Evolutionary conservation across 1,140 invertebrate species (phyloP), one percentile per base, ranked within the genome.

Genomic region (Atopsyche davidsoni): DNA sequence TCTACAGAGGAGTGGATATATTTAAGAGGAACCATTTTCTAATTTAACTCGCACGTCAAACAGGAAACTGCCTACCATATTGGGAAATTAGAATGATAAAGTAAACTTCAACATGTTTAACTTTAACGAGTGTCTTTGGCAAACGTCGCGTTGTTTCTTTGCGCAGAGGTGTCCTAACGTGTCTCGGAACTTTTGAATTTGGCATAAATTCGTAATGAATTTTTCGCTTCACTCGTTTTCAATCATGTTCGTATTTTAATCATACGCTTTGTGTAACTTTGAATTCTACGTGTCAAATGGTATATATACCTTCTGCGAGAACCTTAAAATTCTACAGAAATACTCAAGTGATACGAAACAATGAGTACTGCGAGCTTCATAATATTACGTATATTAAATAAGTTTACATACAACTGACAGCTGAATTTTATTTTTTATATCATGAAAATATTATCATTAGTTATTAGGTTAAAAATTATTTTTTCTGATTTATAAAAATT

Each of bases 71-170:
- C 31, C 25, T 47, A 46, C 43, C 48, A 39, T 56, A 51, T 52
- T 24, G 38, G 49, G 54, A 56, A 56, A 56, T 56, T 57, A 53
- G 46, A 57, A 57, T 49, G 46, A 57, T 57, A 42, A 57, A 57
- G 42, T 46, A 48, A 49, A 49, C 47, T 21, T 7, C n/a, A 24
- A 7, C 42, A 36, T 49, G 34, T 13, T 36, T 23, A 49, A 49
- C 46, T 49, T 39, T 39, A 39, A 18, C 19, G 45, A 13, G 21
- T 48, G 35, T 48, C 35, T 28, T 39, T 23, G 35, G 34, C 18
- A 22, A 24, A 13, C 13, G 9, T 22, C 13, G 14, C 17, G 10
- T 24, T 40, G 25, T 35, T 46, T 35, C 31, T 18, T 32, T 46
- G 36, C 32, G 32, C 32, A 34, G 18, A 34, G 11, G 32, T 34